Evolutionary conservation across 2,888 invertebrate species (phyloP), one percentile per base, ranked within the genome.

Genomic region (Tinea pellionella): DNA sequence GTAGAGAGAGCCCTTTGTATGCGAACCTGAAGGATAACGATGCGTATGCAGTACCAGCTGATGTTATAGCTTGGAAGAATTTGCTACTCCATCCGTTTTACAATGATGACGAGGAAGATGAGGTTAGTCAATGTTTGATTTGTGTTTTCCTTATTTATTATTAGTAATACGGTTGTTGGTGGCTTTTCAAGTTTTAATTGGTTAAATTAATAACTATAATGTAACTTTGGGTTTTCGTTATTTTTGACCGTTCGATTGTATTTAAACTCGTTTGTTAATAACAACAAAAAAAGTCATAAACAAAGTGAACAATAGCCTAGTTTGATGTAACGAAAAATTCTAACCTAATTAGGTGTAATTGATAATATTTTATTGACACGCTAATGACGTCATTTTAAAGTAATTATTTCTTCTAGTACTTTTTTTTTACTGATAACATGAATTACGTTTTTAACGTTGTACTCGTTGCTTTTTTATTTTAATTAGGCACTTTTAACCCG

Each of bases 61-160:
- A 89, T 69, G 89, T 89, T 59, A 78, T 89, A 41, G 79, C 74
- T 65, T 90, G 90, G 90, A 88, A 88, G 75, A 84, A 85, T 63
- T 67, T 79, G 58, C 77, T 90, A 19, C 65, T 80, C 65, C 82
- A 88, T 64, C 85, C 87, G 1, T 88, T 73, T 65, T 87, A 83
- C 67, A 88, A 87, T 60, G 89, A 89, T 60, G 89, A 89, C 59
- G 88, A 89, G 63, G 88, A 89, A 62, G 89, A 89, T 63, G 88
- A 87, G 79, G 88, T 88, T 64, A 78, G 88, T 69, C 60, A 24
- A 24, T 24, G 24, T 24, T 24, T 24, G 6, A 24, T 24, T 24
- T 24, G 24, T 24, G 6, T 47, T 47, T 47, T 47, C 13, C 47
- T 15, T 47, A 15, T 2, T 47, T 47, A 47, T 47, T 7, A 47